A percentile compares a stretch with the other conserved stretches of the same genome.
Evolutionary conservation across 2,113 vertebrate genomes (phyloP).

Genomic region (Ariopsis seemanni): DNA sequence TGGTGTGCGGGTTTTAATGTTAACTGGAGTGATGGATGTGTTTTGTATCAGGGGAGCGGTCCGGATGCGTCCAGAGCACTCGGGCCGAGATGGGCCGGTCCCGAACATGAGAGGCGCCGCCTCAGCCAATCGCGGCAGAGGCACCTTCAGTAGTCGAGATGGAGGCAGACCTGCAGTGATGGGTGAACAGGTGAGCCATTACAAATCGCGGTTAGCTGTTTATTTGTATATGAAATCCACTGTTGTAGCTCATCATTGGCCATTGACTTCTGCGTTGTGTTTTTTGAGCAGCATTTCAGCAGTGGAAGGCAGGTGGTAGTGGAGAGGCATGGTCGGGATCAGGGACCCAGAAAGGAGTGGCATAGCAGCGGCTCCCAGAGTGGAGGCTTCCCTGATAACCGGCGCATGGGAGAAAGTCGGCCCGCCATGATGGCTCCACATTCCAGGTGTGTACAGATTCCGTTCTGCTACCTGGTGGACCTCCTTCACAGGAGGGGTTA

Average conservation of each 20-base stretch:
- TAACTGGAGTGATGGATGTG: background rate
- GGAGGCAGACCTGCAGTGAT: slow-evolving; percentile 79
- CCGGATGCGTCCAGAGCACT: slow-evolving; percentile 81
- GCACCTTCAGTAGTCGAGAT: slow-evolving; percentile 79
- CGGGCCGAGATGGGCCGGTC: slow-evolving; percentile 83
- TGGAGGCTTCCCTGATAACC: slow-evolving; percentile 78
- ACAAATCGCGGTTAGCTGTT: no score
- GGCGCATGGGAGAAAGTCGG: slow-evolving; percentile 82
- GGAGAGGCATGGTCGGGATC: slow-evolving; percentile 85
- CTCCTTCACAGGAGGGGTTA: no score
- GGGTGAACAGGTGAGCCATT: slow-evolving; percentile 75
- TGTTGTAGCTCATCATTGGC: background rate
- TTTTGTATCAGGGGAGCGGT: slow-evolving; percentile 63
- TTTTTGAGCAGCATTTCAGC: slow-evolving; percentile 76
- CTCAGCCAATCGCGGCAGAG: slow-evolving; percentile 78
- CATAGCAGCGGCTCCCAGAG: slow-evolving; percentile 85
- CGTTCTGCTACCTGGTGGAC: background rate
- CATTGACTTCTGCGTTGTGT: background rate
- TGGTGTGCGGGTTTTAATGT: background rate
- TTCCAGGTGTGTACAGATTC: slow-evolving; percentile 78
- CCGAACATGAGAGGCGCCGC: slow-evolving; percentile 79
- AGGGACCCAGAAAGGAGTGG: slow-evolving; percentile 92
- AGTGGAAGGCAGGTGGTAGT: slow-evolving; percentile 88
- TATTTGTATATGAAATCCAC: background rate
- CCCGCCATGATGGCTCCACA: slow-evolving; percentile 84